These are phyloP conservation scores for Rhinogobius similis DNA, from an alignment of 2,113 vertebrate species.

Conservation along the genomic window DNA sequence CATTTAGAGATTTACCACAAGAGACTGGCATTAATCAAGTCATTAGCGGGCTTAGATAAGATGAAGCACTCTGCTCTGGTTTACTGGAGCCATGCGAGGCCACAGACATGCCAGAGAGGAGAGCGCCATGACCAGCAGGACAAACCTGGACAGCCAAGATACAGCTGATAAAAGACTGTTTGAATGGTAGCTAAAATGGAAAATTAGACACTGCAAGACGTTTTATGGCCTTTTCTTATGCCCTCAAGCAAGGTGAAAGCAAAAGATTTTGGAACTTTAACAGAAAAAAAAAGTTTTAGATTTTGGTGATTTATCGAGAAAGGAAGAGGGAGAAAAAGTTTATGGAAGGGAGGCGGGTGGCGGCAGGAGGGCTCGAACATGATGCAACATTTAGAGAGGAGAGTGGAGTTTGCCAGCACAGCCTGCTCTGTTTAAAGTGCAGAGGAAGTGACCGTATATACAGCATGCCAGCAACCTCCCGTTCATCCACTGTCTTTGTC, in stretches of 20 bases:
- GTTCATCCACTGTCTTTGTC: conserved; percentile 66
- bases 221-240: conserved; percentile 74
- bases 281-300: conserved; percentile 82
- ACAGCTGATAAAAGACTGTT: neutral
- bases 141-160: conserved; percentile 43
- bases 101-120: conserved; percentile 51
- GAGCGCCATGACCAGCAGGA: conserved; percentile 50
- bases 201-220: conserved; percentile 60
- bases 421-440: conserved; percentile 99
- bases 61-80: conserved; percentile 40
- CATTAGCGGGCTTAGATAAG: conserved; percentile 18
- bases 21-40: conserved; percentile 43
- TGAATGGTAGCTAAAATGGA: conserved; percentile 56
- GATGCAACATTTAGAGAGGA: conserved; percentile 98
- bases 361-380: conserved; percentile 91
- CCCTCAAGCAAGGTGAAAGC: conserved; percentile 61
- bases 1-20: conserved; percentile 29
- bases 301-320: conserved; percentile 83
- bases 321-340: conserved; percentile 68
- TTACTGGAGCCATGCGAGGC: conserved; percentile 46
- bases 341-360: conserved; percentile 61
- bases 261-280: conserved; percentile 59
- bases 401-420: conserved; percentile 96
- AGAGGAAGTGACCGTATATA: conserved; percentile 99
- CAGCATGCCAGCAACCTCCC: conserved; percentile 94